These are phyloP conservation scores for Temnothorax longispinosus DNA, from an alignment of 1,140 invertebrate genomes.

Conservation along the genomic window DNA sequence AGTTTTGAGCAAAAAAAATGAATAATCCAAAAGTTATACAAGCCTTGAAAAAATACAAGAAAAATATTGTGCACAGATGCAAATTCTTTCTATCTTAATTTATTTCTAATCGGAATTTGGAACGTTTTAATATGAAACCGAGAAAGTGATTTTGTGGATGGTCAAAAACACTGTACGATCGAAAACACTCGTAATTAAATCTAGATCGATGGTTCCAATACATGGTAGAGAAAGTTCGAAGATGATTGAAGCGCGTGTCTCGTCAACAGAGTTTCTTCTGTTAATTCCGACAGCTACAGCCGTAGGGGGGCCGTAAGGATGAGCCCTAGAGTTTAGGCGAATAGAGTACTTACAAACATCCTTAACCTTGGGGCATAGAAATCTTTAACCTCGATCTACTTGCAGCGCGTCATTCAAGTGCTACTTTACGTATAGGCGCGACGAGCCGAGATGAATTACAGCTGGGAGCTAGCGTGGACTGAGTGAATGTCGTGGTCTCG, in stretches of 20 bases:
- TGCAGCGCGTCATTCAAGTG: constrained; percentile 68
- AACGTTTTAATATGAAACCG: background rate
- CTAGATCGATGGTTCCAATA: background rate
- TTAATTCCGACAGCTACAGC: background rate
- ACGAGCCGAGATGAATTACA: constrained; percentile 46
- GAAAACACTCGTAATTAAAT: background rate
- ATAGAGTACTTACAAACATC: constrained; percentile 54
- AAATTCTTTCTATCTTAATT: background rate
- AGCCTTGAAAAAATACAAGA: background rate
- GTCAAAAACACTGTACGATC: background rate
- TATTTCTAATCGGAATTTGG: background rate
- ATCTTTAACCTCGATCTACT: constrained; percentile 75
- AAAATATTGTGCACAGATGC: background rate
- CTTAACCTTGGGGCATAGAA: constrained; percentile 73
- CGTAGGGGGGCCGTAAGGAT: background rate
- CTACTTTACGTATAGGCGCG: constrained; percentile 67
- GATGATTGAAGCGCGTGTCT: background rate
- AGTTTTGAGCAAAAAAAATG: background rate
- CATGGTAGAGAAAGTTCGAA: background rate
- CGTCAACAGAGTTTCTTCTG: constrained; percentile 10
- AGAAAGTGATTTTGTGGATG: background rate
- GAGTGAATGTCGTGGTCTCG: constrained; percentile 21
- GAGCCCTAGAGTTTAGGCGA: constrained; percentile 22
- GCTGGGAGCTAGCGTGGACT: constrained; percentile 13
- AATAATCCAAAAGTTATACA: background rate